Evolutionary conservation across 2,113 vertebrate species (phyloP), one percentile per base, ranked within the genome.

Genomic region (Onychorhynchus coronatus): DNA sequence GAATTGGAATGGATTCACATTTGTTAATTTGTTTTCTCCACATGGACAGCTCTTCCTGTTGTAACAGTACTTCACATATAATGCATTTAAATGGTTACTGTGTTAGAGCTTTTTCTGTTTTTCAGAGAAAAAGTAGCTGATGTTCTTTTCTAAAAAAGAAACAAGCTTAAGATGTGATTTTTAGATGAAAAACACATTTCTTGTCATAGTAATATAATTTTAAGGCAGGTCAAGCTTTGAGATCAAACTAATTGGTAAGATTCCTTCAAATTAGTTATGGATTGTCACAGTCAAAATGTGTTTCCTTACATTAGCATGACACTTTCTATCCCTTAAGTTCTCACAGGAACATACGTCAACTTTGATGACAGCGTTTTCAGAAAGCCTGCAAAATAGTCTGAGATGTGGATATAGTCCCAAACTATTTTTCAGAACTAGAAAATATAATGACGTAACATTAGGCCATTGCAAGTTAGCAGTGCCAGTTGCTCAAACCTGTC

Each of bases 1-100:
- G 82, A 93, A 72, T 80, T 91, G 72, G 90, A 90, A 72, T 73
- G 71, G 71, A 88, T 93, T 93, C 74, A 41, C 17, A 44, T 77
- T 96, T 85, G 49, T 68, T 94, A 91, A 91, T 96, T 95, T 94
- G 66, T 90, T 94, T 95, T 88, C 55, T 88, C 27, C 78, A 85
- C 75, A 76, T 90, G 75, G 82, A 42, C 59, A 88, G 35, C 46
- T 96, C 52, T 80, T 79, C 70, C 70, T 74, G 74, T 77, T 85
- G 84, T 42, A 88, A 47, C 50, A 90, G 42, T 24, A 71, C 50
- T 93, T 87, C 63, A 88, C 35, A 77, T 77, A 77, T 18, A 47
- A 74, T n/a, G 24, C 39, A 31, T 91, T 88, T 59, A 61, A 92
- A 90, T 74, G 25, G 37, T 76, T 73, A 56, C 46, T 81, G 17